Conservation (phyloP, 2,888 invertebrate species). For the Thera britannica region DNA sequence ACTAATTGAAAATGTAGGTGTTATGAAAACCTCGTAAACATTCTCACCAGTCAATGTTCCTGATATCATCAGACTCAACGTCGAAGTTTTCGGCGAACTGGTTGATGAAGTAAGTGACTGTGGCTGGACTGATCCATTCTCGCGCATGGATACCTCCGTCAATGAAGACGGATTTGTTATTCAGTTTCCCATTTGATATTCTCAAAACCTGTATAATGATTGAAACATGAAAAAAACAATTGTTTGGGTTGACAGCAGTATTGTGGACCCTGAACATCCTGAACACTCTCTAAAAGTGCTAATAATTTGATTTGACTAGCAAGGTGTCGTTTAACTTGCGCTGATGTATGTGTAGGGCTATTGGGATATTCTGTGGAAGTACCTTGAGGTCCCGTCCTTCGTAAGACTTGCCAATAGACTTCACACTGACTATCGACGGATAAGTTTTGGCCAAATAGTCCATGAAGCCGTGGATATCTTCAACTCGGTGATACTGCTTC, state of each 20-base stretch:
- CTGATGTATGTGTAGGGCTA: not conserved
- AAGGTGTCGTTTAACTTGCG: not conserved
- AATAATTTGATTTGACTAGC: not conserved
- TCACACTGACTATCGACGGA: slow-evolving; percentile 89
- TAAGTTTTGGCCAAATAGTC: slow-evolving; percentile 91
- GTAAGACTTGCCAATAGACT: slow-evolving; percentile 90
- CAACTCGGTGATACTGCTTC: slow-evolving; percentile 91
- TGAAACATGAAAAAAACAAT: not conserved
- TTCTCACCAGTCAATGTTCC: slow-evolving; percentile 74
- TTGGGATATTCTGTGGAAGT: not conserved
- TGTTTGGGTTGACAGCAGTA: not conserved
- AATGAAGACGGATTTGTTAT: slow-evolving; percentile 89
- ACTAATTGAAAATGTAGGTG: too few relatives aligned
- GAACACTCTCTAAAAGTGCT: too few relatives aligned
- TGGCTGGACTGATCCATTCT: slow-evolving; percentile 96
- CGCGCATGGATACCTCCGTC: slow-evolving; percentile 95
- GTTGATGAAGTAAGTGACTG: slow-evolving; percentile 91
- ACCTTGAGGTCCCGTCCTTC: slow-evolving; percentile 91
- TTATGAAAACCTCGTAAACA: not conserved
- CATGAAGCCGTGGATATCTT: slow-evolving; percentile 91
- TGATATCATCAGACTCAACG: slow-evolving; percentile 83
- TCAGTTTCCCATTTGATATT: slow-evolving; percentile 88
- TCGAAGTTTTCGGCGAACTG: slow-evolving; percentile 91
- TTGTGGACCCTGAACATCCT: too few relatives aligned
- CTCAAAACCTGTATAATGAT: slow-evolving; percentile 68